These are phyloP conservation scores for Catalaphyllia jardinei DNA, from an alignment of 64 coral and sea anemone species.

Conservation along the genomic window DNA sequence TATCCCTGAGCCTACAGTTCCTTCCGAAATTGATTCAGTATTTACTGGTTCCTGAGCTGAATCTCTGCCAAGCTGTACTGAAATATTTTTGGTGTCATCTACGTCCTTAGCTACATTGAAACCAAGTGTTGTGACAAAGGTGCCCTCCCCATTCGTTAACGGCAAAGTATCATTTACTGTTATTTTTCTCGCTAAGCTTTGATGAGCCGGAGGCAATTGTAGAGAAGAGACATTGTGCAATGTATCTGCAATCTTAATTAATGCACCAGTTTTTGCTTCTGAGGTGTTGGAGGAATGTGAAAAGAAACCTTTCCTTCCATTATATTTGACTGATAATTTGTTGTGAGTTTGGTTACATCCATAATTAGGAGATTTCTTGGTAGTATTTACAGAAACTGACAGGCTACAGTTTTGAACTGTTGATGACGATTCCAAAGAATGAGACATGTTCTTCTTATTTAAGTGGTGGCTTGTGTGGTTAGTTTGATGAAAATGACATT, in stretches of 20 bases:
- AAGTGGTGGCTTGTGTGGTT: neutral
- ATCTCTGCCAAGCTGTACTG: neutral
- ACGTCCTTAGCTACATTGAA: neutral
- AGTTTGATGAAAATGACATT: neutral
- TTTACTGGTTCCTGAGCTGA: neutral
- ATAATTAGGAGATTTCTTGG: neutral
- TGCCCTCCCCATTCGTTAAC: neutral
- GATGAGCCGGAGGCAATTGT: neutral
- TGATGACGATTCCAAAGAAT: neutral
- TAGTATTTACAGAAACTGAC: neutral
- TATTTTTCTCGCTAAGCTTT: neutral
- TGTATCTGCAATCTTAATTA: neutral
- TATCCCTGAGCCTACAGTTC: neutral
- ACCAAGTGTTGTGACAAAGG: neutral
- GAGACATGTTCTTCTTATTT: neutral
- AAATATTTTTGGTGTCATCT: neutral
- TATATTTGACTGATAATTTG: neutral
- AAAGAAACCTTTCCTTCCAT: neutral
- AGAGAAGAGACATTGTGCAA: neutral
- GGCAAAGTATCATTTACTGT: neutral
- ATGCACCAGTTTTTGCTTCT: neutral
- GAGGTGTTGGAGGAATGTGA: neutral
- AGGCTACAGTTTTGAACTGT: neutral
- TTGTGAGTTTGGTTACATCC: neutral
- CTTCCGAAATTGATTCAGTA: neutral